A percentile compares a stretch with the other conserved stretches of the same genome.
Evolutionary conservation across 2,113 vertebrate species (phyloP).

Genomic region (Maccullochella peelii): DNA sequence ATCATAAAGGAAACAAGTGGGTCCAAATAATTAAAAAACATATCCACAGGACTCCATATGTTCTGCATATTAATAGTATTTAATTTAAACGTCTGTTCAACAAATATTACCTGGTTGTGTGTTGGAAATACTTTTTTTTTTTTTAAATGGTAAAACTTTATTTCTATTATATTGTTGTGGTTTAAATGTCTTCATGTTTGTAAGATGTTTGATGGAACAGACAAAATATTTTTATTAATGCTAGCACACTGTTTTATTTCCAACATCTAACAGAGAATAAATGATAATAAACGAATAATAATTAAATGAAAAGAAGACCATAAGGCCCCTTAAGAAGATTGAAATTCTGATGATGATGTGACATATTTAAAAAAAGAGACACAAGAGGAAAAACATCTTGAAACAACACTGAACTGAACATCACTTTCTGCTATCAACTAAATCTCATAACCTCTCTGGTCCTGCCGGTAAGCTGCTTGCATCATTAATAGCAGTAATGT

Average conservation of each 20-base stretch:
- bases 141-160: too few species aligned
- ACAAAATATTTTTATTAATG: background rate
- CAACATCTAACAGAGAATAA: background rate
- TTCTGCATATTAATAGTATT: background rate
- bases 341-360: too few species aligned
- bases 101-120: background rate
- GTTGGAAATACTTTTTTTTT: too few species aligned
- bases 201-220: background rate
- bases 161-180: too few species aligned
- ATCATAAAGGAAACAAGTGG: background rate
- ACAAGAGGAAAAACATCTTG: background rate
- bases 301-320: too few species aligned
- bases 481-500: conserved; percentile 62
- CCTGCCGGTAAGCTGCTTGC: conserved; percentile 58
- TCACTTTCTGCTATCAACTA: conserved; percentile 17
- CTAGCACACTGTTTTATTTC: background rate
- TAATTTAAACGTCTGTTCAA: too few species aligned
- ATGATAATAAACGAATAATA: too few species aligned
- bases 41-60: background rate
- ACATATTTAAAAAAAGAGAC: background rate
- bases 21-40: background rate
- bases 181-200: background rate
- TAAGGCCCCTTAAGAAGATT: too few species aligned
- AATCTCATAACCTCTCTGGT: conserved; percentile 48
- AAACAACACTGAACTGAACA: background rate